Conservation (phyloP, 2,888 invertebrate species). For the Ecliptopera silaceata region DNA sequence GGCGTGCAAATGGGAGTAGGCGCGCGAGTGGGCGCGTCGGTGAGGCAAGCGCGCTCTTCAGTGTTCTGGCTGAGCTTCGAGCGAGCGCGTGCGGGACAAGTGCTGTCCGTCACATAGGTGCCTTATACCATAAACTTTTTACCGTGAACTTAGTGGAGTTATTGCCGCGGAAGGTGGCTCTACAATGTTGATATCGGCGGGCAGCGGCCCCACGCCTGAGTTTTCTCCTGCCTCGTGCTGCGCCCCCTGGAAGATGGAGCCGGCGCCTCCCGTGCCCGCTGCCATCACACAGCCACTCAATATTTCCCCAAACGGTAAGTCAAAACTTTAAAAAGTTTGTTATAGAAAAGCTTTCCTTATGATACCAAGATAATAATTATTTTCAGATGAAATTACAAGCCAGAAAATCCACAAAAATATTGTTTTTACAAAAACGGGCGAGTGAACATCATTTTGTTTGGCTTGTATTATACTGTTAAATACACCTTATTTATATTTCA, state of each 20-base stretch:
- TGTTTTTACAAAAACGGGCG: too few species aligned
- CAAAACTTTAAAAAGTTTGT: not conserved
- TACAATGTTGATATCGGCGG: constrained; percentile 87
- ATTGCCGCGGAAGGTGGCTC: constrained; percentile 55
- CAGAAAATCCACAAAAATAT: too few species aligned
- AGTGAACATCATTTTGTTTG: too few species aligned
- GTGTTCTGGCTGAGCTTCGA: constrained; percentile 82
- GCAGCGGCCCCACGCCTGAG: constrained; percentile 83
- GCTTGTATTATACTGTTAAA: too few species aligned
- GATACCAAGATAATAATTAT: too few species aligned
- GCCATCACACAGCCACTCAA: constrained; percentile 77
- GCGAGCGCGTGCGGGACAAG: constrained; percentile 75
- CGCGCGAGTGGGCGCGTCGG: constrained; percentile 81
- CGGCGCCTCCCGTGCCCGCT: constrained; percentile 77
- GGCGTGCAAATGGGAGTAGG: constrained; percentile 83
- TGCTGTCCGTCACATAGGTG: constrained; percentile 58
- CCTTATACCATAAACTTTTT: constrained; percentile 42
- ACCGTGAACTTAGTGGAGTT: constrained; percentile 63
- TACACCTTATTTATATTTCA: too few species aligned
- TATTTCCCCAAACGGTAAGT: constrained; percentile 83
- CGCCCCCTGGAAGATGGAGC: constrained; percentile 86
- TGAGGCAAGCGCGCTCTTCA: constrained; percentile 81
- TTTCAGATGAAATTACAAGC: too few species aligned
- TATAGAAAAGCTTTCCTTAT: too few species aligned
- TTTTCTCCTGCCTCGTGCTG: constrained; percentile 83